Conservation (phyloP, 2,888 invertebrate genomes). For the Actias luna region DNA sequence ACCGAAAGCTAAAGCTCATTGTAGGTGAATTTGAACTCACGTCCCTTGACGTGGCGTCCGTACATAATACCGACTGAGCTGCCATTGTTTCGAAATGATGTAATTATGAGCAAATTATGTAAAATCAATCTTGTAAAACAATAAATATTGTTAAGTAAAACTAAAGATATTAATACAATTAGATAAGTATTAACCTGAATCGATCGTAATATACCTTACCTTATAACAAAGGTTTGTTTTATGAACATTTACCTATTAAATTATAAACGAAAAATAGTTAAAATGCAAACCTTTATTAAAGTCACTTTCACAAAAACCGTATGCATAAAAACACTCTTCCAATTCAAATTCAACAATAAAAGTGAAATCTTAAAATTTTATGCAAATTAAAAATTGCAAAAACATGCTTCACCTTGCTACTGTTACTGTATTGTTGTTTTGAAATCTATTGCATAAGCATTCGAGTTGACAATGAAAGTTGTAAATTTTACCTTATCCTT, state of each 20-base stretch:
- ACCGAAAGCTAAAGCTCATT: too few species aligned
- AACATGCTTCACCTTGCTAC: conserved; percentile 51
- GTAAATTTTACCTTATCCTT: conserved; percentile 56
- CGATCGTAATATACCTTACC: too few species aligned
- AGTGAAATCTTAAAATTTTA: conserved; percentile 68
- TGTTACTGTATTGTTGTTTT: conserved; percentile 33
- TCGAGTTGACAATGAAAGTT: conserved; percentile 51
- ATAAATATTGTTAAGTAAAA: background rate
- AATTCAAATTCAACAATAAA: conserved; percentile 61
- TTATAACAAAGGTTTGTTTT: background rate
- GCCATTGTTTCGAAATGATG: too few species aligned
- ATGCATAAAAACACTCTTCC: conserved; percentile 25
- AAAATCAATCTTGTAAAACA: background rate
- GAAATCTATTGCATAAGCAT: conserved; percentile 51
- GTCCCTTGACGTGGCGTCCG: too few species aligned
- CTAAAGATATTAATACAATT: background rate
- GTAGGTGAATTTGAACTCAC: too few species aligned
- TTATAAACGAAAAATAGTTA: background rate
- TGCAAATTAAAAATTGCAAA: conserved; percentile 62
- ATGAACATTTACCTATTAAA: background rate
- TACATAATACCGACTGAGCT: too few species aligned
- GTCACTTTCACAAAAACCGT: conserved; percentile 32
- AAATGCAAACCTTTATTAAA: background rate
- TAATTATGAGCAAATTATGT: background rate
- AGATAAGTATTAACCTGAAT: background rate